Evolutionary conservation across 2,797 vertebrate species (phyloP).

Genomic region (Champsocephalus gunnari): DNA sequence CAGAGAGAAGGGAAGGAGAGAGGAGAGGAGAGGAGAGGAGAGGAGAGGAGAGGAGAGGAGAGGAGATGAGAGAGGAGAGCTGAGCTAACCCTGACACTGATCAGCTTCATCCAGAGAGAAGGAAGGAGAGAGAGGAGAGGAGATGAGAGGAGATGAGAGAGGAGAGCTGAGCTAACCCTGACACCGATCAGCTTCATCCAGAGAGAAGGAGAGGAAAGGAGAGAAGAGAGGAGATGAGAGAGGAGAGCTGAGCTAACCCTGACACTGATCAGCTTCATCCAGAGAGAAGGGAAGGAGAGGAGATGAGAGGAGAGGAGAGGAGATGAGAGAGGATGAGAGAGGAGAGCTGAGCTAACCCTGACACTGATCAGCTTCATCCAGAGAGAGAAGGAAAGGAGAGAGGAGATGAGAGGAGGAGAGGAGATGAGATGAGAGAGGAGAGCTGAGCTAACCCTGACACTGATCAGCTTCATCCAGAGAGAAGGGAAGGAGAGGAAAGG

Average conservation of each 20-base stretch:
- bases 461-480: no score
- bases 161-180: conserved; percentile 44
- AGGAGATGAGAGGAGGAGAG: no score
- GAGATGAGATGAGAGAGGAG: not conserved
- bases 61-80: no score
- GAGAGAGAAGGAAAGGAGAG: no score
- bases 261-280: no score
- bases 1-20: conserved; percentile 17
- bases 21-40: no score
- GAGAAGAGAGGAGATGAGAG: not conserved
- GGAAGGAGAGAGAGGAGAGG: conserved; percentile 1
- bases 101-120: conserved; percentile 54
- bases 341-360: no score
- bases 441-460: no score
- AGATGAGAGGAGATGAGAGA: conserved; percentile 24
- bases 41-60: not conserved
- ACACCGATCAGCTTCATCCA: conserved; percentile 57
- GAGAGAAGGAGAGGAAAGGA: conserved; percentile 10
- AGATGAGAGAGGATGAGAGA: not conserved
- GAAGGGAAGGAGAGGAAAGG: not conserved
- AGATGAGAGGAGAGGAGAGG: no score
- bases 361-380: no score
- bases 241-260: no score
- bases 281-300: no score
- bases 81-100: conserved; percentile 51